Conservation (phyloP, 2,888 invertebrate species). For the Cheilosia pagana region DNA sequence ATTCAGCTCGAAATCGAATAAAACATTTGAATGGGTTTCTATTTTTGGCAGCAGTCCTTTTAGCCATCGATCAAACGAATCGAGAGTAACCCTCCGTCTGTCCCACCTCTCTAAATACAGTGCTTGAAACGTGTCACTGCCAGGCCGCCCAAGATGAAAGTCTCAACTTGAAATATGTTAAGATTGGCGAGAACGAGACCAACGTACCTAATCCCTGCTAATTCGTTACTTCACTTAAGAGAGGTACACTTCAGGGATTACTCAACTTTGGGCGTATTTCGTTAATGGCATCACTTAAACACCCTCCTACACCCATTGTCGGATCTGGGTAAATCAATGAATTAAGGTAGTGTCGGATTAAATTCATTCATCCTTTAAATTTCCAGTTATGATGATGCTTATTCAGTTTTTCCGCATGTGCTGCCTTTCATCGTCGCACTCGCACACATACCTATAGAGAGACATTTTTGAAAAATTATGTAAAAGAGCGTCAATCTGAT, state of each 20-base stretch:
- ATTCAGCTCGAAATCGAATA: neutral
- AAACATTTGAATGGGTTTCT: conserved; percentile 42
- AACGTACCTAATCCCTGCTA: conserved; percentile 20
- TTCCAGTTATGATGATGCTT: conserved; percentile 7
- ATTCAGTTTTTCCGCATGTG: conserved; percentile 12
- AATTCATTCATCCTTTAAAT: conserved; percentile 24
- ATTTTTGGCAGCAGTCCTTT: conserved; percentile 16
- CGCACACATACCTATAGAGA: neutral
- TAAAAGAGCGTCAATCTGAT: conserved; percentile 38
- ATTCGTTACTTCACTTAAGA: conserved; percentile 53
- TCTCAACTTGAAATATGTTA: conserved; percentile 23
- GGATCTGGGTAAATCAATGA: conserved; percentile 42
- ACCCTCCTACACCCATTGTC: neutral
- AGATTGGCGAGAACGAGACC: neutral
- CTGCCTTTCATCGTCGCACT: neutral
- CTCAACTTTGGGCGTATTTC: neutral
- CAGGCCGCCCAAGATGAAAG: conserved; percentile 36
- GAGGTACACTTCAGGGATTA: neutral
- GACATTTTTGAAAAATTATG: conserved; percentile 26
- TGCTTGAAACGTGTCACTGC: conserved; percentile 11
- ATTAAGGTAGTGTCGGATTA: conserved; percentile 38
- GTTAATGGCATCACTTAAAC: neutral
- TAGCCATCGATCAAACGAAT: no score
- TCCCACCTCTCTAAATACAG: neutral
- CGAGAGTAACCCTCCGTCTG: neutral